Base-by-base conservation (phyloP, 2,888 invertebrate genomes). In the Tanytarsus gracilentus region DNA sequence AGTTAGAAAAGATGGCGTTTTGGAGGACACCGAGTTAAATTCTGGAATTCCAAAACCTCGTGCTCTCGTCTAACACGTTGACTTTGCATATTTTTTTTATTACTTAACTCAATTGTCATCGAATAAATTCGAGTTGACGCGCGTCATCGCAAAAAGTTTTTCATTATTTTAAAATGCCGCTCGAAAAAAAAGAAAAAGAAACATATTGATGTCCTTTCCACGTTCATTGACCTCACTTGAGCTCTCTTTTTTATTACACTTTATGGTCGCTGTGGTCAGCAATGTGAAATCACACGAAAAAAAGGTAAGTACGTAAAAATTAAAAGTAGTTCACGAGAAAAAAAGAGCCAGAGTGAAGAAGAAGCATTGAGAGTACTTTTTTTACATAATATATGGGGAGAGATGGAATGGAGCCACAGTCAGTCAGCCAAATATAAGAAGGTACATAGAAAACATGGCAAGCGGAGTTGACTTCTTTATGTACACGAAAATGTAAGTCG, bases 241-340 rank as follows among this genome's bases (percentile, higher is more conserved):
- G n/a, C n/a, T n/a, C n/a, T n/a, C n/a, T n/a, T n/a, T n/a, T n/a
- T n/a, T n/a, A n/a, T n/a, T n/a, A n/a, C n/a, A n/a, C n/a, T n/a
- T n/a, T n/a, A n/a, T n/a, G n/a, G n/a, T n/a, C n/a, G n/a, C n/a
- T n/a, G n/a, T 23, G 11, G 23, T 36, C 36, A 36, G n/a, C 36
- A 16, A 36, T 36, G 36, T 36, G 36, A 36, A 36, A 36, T 36
- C 36, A 36, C n/a, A 36, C n/a, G 16, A 14, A 18, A 44, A 18
- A 21, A 16, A 44, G 3, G 6, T 33, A 33, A 11, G 33, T 4
- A 5, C 33, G 33, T 7, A 44, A 40, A 40, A 44, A 44, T 44
- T 40, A 25, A 58, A 58, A 58, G 58, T 58, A 58, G 58, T 58
- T 58, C 58, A 58, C 58, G 58, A 58, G 39, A 55, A 33, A 55